Conservation (phyloP, 2,113 vertebrate genomes). For the Hippocampus guttulatus region DNA sequence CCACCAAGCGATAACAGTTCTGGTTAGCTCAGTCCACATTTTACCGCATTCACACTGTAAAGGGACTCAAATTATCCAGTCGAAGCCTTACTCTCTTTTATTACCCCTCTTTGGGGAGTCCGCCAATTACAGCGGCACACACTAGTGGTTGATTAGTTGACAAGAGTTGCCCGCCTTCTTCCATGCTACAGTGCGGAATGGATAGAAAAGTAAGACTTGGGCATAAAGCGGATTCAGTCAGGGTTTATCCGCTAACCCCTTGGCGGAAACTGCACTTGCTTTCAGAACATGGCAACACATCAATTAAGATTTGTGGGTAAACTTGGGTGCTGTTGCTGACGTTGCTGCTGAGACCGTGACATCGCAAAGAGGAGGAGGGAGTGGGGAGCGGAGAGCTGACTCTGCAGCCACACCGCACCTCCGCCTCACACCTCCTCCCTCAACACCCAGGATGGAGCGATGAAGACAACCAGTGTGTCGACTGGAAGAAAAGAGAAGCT, state of each 20-base stretch:
- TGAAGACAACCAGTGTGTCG: constrained; percentile 16
- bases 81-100: not conserved
- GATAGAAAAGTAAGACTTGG: not conserved
- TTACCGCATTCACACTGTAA: not conserved
- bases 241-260: not conserved
- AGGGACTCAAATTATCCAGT: not conserved
- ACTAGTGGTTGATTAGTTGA: not conserved
- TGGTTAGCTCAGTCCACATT: not conserved
- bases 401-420: constrained; percentile 40
- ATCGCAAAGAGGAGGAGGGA: constrained; percentile 37
- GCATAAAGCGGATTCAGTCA: not conserved
- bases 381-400: constrained; percentile 38
- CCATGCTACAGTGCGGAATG: not conserved
- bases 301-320: not conserved
- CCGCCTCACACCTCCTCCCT: constrained; percentile 29
- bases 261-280: not conserved
- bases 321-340: constrained; percentile 14
- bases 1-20: not conserved
- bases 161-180: not conserved
- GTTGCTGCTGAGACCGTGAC: constrained; percentile 54
- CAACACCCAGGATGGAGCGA: constrained; percentile 18
- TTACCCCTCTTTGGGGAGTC: not conserved
- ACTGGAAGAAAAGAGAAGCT: constrained; percentile 26
- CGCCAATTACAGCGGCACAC: not conserved
- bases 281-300: not conserved